These are phyloP conservation scores for Montipora capitata DNA, from an alignment of 92 coral and sea anemone genomes.

Conservation along the genomic window DNA sequence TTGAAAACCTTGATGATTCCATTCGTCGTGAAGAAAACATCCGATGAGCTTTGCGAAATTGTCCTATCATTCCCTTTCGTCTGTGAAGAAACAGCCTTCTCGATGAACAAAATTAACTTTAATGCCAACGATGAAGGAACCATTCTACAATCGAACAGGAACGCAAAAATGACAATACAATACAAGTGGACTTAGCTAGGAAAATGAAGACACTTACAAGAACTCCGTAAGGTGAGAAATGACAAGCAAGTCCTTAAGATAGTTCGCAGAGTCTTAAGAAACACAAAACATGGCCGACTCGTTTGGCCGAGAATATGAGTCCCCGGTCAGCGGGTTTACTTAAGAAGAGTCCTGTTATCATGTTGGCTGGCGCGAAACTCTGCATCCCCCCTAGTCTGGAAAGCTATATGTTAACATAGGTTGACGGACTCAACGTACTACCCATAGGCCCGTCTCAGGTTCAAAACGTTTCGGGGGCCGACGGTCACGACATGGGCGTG, in stretches of 20 bases:
- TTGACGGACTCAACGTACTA: constrained; percentile 65
- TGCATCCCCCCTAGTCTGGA: constrained; percentile 58
- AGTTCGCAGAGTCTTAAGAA: too few species aligned
- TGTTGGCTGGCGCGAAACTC: constrained; percentile 4
- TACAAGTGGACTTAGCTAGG: constrained; percentile 19
- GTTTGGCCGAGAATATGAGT: not conserved
- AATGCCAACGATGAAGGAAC: constrained; percentile 24
- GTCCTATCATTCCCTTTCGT: too few species aligned
- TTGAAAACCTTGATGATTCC: too few species aligned
- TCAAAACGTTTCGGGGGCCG: too few species aligned
- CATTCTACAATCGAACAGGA: constrained; percentile 29
- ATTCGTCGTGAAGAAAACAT: too few species aligned
- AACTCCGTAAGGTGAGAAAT: too few species aligned
- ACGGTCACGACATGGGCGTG: constrained; percentile 64
- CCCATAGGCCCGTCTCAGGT: constrained; percentile 76
- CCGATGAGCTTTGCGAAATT: too few species aligned
- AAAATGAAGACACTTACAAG: too few species aligned
- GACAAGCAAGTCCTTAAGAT: too few species aligned
- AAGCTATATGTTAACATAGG: constrained; percentile 58
- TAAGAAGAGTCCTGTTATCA: constrained; percentile 15
- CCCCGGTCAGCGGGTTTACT: constrained; percentile 28
- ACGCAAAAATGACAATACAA: constrained; percentile 26
- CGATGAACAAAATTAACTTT: constrained; percentile 32
- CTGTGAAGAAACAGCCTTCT: constrained; percentile 32
- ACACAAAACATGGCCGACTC: too few species aligned